Evolutionary conservation across 2,888 invertebrate species (phyloP).

Genomic region (Microdon myrmicae): DNA sequence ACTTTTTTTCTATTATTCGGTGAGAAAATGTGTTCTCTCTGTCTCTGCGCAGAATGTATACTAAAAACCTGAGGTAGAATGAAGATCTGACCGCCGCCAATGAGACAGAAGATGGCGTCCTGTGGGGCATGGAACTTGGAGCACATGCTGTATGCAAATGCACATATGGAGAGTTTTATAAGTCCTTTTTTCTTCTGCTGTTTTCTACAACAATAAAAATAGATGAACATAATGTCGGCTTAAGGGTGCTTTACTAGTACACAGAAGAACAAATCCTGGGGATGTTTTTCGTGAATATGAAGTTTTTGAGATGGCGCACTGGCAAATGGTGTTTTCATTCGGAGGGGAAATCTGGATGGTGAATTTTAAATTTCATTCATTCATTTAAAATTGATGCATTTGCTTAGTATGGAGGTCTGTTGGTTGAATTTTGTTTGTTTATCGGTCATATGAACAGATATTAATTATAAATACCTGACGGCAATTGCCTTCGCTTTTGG

Average conservation of each 20-base stretch:
- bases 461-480: conserved; percentile 30
- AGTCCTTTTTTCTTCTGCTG: conserved; percentile 27
- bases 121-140: conserved; percentile 20
- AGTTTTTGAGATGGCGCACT: conserved; percentile 39
- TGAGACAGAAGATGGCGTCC: conserved; percentile 24
- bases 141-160: conserved; percentile 49
- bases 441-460: conserved; percentile 30
- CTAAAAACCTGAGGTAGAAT: no score
- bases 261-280: no score
- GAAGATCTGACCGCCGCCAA: no score
- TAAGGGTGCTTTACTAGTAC: conserved; percentile 7
- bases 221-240: conserved; percentile 14
- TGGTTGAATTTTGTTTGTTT: conserved; percentile 31
- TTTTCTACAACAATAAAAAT: conserved; percentile 20
- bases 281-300: not conserved
- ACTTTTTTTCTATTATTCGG: no score
- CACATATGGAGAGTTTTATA: conserved; percentile 24
- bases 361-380: conserved; percentile 52
- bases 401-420: conserved; percentile 19
- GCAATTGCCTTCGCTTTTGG: conserved; percentile 14
- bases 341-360: conserved; percentile 45
- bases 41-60: no score
- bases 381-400: conserved; percentile 48
- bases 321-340: conserved; percentile 26
- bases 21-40: no score